Evolutionary conservation across 2,113 vertebrate species (phyloP).

Genomic region (Strix aluco): DNA sequence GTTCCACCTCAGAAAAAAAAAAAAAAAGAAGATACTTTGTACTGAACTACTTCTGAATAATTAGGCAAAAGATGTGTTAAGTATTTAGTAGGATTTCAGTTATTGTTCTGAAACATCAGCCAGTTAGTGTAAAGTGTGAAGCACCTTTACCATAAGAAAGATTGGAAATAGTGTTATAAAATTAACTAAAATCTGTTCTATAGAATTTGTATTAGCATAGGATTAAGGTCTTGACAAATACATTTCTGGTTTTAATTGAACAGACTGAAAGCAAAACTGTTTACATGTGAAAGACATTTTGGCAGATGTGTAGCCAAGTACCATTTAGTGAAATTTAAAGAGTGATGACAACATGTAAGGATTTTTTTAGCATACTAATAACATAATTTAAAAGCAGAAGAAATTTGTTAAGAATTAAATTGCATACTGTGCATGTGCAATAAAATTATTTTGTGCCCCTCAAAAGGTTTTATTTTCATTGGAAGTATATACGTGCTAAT

Average conservation of each 20-base stretch:
- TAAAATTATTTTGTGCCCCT: background rate
- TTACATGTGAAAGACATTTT: background rate
- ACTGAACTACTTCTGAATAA: background rate
- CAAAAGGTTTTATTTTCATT: conserved; percentile 42
- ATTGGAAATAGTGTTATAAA: background rate
- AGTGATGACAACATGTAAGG: conserved; percentile 7
- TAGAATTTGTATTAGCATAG: background rate
- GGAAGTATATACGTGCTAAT: background rate
- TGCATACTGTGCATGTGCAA: background rate
- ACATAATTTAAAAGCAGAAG: conserved; percentile 11
- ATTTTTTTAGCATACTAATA: conserved; percentile 11
- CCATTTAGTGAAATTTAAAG: conserved; percentile 22
- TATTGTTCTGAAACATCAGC: background rate
- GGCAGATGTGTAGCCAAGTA: background rate
- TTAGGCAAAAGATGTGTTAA: background rate
- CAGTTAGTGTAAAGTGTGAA: background rate
- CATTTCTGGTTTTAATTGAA: conserved; percentile 24
- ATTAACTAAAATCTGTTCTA: background rate
- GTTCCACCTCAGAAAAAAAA: background rate
- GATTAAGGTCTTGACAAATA: conserved; percentile 18
- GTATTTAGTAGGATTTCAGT: background rate
- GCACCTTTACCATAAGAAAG: background rate
- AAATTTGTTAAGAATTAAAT: conserved; percentile 3
- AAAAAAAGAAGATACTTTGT: background rate
- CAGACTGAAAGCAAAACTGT: conserved; percentile 30